These are phyloP conservation scores for Lipophrys pholis DNA, from an alignment of 2,113 vertebrate species.

Conservation along the genomic window DNA sequence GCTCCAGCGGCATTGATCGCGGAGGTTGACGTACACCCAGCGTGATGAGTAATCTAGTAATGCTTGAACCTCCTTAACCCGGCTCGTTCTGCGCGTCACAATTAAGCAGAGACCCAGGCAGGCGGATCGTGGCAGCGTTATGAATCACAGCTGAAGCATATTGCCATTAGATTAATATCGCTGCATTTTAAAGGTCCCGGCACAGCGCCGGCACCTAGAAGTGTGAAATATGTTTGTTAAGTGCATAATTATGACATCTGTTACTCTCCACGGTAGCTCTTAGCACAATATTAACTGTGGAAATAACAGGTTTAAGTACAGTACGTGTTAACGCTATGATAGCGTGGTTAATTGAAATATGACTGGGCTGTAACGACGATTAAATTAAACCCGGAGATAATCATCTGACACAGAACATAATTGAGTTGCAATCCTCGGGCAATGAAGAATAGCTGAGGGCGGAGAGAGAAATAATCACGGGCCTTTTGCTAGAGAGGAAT, in stretches of 20 bases:
- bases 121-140: constrained; percentile 66
- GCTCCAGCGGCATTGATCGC: constrained; percentile 19
- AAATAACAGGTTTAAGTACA: constrained; percentile 90
- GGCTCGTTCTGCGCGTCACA: constrained; percentile 61
- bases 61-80: constrained; percentile 70
- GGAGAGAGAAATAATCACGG: constrained; percentile 81
- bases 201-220: constrained; percentile 74
- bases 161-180: constrained; percentile 86
- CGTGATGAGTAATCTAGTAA: constrained; percentile 66
- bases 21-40: constrained; percentile 45
- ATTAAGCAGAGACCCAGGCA: constrained; percentile 69
- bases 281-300: constrained; percentile 89
- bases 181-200: constrained; percentile 52
- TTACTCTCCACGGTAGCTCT: constrained; percentile 86
- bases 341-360: constrained; percentile 94
- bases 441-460: constrained; percentile 83
- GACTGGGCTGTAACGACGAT: constrained; percentile 90
- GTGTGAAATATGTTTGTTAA: constrained; percentile 90
- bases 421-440: constrained; percentile 88
- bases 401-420: constrained; percentile 93
- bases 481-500: constrained; percentile 74
- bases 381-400: constrained; percentile 94
- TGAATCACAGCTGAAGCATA: constrained; percentile 81
- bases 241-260: constrained; percentile 96
- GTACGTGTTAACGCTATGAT: constrained; percentile 87